These are phyloP conservation scores for Temnothorax rugatulus DNA, from an alignment of 2,888 invertebrate species.

Conservation along the genomic window DNA sequence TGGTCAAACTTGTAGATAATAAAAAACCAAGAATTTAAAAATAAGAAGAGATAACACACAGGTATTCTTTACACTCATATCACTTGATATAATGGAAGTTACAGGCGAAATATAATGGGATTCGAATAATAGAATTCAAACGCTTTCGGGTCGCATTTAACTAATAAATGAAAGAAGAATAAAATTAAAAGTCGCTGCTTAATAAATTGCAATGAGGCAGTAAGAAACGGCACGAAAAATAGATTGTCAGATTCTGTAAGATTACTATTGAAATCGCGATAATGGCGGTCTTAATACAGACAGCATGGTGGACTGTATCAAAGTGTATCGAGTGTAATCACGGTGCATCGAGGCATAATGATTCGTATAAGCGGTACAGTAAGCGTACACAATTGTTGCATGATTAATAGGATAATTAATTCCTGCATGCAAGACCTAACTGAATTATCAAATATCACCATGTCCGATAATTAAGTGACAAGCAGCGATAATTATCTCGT, in stretches of 20 bases:
- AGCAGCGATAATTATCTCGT: slow-evolving; percentile 8
- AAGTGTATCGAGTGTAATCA: background rate
- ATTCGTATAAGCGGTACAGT: background rate
- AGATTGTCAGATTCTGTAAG: too few species aligned
- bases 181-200: slow-evolving; percentile 9
- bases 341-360: background rate
- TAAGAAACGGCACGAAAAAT: background rate
- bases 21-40: background rate
- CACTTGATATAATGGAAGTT: background rate
- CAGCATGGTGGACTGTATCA: too few species aligned
- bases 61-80: background rate
- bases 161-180: slow-evolving; percentile 7
- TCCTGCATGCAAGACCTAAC: background rate
- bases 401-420: slow-evolving; percentile 6
- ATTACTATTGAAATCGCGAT: too few species aligned
- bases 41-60: background rate
- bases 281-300: too few species aligned
- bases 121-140: slow-evolving; percentile 1
- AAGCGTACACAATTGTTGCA: slow-evolving; percentile 1
- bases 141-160: background rate
- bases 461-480: background rate
- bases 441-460: slow-evolving; percentile 16
- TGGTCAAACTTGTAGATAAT: background rate
- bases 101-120: slow-evolving; percentile 2
- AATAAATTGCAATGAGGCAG: slow-evolving; percentile 1